These are phyloP conservation scores for Mastomys natalensis DNA, from an alignment of 2,113 vertebrate genomes.

Conservation along the genomic window DNA sequence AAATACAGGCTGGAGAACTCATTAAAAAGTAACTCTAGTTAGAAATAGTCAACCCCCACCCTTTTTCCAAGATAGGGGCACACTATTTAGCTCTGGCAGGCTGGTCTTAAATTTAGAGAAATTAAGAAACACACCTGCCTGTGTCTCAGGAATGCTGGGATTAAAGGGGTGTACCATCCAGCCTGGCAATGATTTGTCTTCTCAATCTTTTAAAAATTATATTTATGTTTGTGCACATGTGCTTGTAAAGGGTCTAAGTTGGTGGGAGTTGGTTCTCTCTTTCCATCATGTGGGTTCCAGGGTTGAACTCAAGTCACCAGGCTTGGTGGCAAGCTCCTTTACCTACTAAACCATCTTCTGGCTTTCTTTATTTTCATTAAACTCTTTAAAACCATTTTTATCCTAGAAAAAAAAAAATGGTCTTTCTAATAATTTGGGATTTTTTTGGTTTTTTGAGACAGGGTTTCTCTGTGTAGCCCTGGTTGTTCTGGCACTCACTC, in stretches of 20 bases:
- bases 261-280: neutral
- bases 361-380: conserved; percentile 39
- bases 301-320: neutral
- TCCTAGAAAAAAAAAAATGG: neutral
- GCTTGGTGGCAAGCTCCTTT: neutral
- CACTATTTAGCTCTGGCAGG: neutral
- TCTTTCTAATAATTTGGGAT: no score
- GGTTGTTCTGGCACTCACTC: no score
- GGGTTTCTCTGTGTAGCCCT: no score
- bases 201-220: neutral
- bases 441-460: no score
- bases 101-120: neutral
- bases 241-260: neutral
- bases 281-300: neutral
- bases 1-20: conserved; percentile 35
- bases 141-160: neutral
- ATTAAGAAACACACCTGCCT: neutral
- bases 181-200: neutral
- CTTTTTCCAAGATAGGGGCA: neutral
- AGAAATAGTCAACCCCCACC: neutral
- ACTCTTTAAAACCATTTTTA: conserved; percentile 47
- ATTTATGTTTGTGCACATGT: neutral
- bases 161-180: neutral
- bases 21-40: conserved; percentile 36
- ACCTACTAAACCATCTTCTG: neutral